Evolutionary conservation across 2,113 vertebrate species (phyloP).

Genomic region (Setophaga petechia): DNA sequence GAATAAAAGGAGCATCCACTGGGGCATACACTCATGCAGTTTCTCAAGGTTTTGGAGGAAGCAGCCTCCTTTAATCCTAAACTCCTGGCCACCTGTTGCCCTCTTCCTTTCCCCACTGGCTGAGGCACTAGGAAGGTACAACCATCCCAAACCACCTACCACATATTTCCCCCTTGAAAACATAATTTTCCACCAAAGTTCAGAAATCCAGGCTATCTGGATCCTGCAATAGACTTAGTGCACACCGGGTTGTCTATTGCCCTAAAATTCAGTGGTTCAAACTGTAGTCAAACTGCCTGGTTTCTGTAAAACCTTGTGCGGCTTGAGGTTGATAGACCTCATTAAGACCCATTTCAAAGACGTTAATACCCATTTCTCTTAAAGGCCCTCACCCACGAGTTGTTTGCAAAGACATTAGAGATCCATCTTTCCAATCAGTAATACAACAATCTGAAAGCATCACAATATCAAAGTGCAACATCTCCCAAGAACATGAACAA

Average conservation of each 20-base stretch:
- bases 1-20: neutral
- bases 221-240: neutral
- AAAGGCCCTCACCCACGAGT: neutral
- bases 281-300: neutral
- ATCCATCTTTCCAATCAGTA: neutral
- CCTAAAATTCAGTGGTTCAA: neutral
- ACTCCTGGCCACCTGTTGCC: accelerated
- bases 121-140: neutral
- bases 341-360: neutral
- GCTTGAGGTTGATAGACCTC: neutral
- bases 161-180: neutral
- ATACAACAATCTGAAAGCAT: neutral
- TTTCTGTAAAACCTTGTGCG: neutral
- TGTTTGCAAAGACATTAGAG: neutral
- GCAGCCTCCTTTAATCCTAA: neutral
- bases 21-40: accelerated
- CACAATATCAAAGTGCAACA: neutral
- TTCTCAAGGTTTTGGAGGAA: neutral
- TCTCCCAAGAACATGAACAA: neutral
- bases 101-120: neutral
- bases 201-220: neutral
- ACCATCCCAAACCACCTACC: neutral
- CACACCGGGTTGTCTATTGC: accelerated
- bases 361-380: neutral
- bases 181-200: neutral